Conservation (phyloP, 2,888 invertebrate species). For the Tachina lurida region DNA sequence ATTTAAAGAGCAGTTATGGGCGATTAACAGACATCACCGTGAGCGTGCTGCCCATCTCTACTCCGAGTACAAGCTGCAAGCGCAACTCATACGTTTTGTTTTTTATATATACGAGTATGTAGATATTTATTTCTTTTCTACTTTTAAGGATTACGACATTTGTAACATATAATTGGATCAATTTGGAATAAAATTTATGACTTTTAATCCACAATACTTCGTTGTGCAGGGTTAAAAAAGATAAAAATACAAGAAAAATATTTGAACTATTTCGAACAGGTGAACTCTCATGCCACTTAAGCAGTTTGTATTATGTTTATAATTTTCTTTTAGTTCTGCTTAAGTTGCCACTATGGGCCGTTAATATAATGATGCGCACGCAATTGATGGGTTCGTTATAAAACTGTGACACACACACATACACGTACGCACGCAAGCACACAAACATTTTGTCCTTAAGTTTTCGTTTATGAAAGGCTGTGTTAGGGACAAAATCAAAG, state of each 20-base stretch:
- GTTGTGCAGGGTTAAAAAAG: slow-evolving; percentile 22
- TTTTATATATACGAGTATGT: not conserved
- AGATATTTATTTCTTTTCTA: not conserved
- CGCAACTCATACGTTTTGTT: slow-evolving; percentile 20
- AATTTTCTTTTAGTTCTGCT: slow-evolving; percentile 27
- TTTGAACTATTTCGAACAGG: slow-evolving; percentile 64
- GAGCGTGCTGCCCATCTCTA: too few species aligned
- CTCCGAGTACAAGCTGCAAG: slow-evolving; percentile 59
- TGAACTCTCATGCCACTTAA: slow-evolving; percentile 42
- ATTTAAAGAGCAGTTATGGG: too few species aligned
- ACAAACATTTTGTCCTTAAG: not conserved
- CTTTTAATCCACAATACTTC: slow-evolving; percentile 20
- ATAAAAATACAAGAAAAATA: slow-evolving; percentile 56
- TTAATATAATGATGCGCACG: slow-evolving; percentile 58
- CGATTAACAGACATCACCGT: too few species aligned
- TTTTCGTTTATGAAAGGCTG: not conserved
- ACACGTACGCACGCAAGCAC: not conserved
- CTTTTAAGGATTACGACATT: slow-evolving; percentile 51
- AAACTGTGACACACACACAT: slow-evolving; percentile 23
- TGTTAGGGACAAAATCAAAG: slow-evolving; percentile 64
- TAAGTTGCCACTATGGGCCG: slow-evolving; percentile 35
- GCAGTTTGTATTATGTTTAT: not conserved
- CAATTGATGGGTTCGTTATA: slow-evolving; percentile 60
- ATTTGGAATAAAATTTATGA: slow-evolving; percentile 65
- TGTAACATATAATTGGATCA: slow-evolving; percentile 66